Base-by-base conservation (phyloP, 2,113 vertebrate genomes). In the Recurvirostra avosetta region DNA sequence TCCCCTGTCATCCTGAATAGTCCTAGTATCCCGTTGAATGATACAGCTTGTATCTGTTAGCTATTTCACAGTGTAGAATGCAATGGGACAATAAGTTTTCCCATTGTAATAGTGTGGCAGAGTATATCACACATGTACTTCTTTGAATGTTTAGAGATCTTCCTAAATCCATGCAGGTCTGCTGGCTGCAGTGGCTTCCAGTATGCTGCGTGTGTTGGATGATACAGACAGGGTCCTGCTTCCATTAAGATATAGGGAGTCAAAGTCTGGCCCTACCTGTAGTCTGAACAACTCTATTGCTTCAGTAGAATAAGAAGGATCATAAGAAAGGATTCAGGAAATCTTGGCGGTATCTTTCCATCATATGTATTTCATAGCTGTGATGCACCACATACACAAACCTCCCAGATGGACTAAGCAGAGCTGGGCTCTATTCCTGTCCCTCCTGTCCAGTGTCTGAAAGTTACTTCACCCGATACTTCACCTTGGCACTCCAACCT, bases 81-180 rank as follows among this genome's bases (percentile, higher is more conserved):
- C 58, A 86, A 55, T 1, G 13, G 13, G 8, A 38, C 55, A 66
- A 0, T 29, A 53, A 15, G 6, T 47, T 81, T 81, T 95, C 32
- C 14, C 1, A 8, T 16, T 70, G 58, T n/a, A 52, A 3, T 8
- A 53, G 53, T 9, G 61, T n/a, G 27, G 8, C 66, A 75, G 41
- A 88, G 15, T 13, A 45, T 32, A 38, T 84, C n/a, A 70, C 12
- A 36, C 36, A 36, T 62, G 49, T 70, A 30, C 21, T 8, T 41
- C 11, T 76, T n/a, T 20, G 32, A 38, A 47, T 5, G 32, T 59
- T 50, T 53, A 49, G n/a, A 50, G 27, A 30, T 21, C 8, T 29
- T 75, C 15, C 58, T 73, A 25, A 41, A 58, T 15, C 23, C 0
- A 1, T 0, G 0, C 12, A 11, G 30, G 20, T 55, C 59, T 83